These are phyloP conservation scores for Archilochus colubris DNA, from an alignment of 2,113 vertebrate species.

Conservation along the genomic window DNA sequence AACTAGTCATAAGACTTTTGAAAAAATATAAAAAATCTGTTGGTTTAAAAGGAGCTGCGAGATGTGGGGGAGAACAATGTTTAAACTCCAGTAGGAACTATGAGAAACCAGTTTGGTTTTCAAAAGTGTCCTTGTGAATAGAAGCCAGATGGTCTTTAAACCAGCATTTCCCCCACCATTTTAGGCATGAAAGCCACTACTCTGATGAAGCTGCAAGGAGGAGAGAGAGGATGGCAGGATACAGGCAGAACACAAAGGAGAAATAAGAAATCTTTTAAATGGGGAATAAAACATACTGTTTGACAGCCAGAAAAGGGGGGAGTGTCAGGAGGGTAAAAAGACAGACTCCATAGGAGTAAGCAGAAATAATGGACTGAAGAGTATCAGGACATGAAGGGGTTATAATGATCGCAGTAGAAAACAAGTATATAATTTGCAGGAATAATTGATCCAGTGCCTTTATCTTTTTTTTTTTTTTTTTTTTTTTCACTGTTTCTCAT, in stretches of 20 bases:
- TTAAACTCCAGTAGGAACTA: constrained; percentile 38
- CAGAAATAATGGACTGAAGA: constrained; percentile 31
- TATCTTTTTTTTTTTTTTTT: not conserved
- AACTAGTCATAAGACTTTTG: not conserved
- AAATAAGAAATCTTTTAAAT: constrained; percentile 62
- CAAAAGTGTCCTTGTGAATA: constrained; percentile 44
- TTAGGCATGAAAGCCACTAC: constrained; percentile 60
- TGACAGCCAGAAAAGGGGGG: constrained; percentile 52
- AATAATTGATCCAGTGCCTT: constrained; percentile 40
- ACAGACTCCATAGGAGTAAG: not conserved
- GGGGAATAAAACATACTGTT: constrained; percentile 43
- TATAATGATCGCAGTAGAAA: constrained; percentile 25
- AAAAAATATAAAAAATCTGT: not conserved
- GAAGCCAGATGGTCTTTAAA: constrained; percentile 46
- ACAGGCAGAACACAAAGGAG: constrained; percentile 44
- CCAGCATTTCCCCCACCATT: constrained; percentile 24
- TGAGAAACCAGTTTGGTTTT: constrained; percentile 41
- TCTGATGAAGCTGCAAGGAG: constrained; percentile 7
- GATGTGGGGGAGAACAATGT: not conserved
- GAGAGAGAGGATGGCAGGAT: constrained; percentile 33
- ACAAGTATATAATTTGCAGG: constrained; percentile 29
- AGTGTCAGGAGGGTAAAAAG: constrained; percentile 54
- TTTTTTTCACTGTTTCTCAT: not conserved
- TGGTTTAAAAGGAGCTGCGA: not conserved
- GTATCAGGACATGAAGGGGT: not conserved